Evolutionary conservation across 1,140 invertebrate genomes (phyloP).

Genomic region (Rhagoletis pomonella): DNA sequence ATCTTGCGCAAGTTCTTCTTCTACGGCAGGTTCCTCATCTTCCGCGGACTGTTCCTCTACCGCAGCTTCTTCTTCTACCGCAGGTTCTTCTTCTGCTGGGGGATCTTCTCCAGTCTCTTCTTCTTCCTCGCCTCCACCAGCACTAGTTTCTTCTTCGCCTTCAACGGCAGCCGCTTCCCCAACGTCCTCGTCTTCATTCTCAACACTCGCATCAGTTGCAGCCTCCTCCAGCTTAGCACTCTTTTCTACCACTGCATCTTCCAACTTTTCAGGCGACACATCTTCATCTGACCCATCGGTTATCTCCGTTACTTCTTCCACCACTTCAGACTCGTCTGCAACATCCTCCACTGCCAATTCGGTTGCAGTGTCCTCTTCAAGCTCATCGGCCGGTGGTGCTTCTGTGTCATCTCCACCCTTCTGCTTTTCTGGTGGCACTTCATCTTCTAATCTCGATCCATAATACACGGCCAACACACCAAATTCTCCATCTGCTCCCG

Average conservation of each 20-base stretch:
- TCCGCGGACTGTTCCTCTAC: not conserved
- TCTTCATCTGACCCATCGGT: not conserved
- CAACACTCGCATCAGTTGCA: slow-evolving; percentile 6
- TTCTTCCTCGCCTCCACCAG: too few relatives aligned
- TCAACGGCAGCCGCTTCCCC: not conserved
- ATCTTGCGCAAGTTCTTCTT: not conserved
- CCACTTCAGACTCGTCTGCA: not conserved
- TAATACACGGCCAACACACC: slow-evolving; percentile 54
- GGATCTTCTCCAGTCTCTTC: not conserved
- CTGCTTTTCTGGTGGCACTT: not conserved
- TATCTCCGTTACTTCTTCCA: not conserved
- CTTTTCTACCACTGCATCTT: not conserved
- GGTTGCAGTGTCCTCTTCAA: not conserved
- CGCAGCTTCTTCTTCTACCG: not conserved
- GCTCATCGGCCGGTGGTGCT: not conserved
- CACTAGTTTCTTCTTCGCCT: too few relatives aligned
- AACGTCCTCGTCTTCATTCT: not conserved
- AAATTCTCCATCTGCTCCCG: slow-evolving; percentile 33
- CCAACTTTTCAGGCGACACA: not conserved
- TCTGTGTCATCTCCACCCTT: not conserved
- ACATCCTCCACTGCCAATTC: not conserved
- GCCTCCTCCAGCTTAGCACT: slow-evolving; percentile 18
- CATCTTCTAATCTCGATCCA: slow-evolving; percentile 43
- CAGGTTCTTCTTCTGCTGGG: not conserved
- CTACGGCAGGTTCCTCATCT: not conserved